Conservation (phyloP, 2,888 invertebrate genomes). For the Ophioninae sp. region DNA sequence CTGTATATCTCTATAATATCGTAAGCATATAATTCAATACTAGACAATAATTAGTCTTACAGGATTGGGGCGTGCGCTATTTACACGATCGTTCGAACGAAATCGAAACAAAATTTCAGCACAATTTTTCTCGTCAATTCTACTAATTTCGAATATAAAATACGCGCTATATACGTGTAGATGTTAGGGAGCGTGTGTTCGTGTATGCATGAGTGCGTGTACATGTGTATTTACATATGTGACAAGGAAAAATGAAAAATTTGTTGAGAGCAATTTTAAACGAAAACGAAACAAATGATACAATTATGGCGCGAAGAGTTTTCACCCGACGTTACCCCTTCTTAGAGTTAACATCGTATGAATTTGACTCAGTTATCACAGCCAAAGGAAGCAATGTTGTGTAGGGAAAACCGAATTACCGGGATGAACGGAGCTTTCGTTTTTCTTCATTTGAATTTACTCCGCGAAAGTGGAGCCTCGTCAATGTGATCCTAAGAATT, state of each 20-base stretch:
- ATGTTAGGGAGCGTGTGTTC: not conserved
- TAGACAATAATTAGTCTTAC: conserved; percentile 58
- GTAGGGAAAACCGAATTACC: conserved; percentile 59
- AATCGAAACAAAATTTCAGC: conserved; percentile 42
- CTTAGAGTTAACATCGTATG: conserved; percentile 80
- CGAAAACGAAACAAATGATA: conserved; percentile 56
- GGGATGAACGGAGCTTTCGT: conserved; percentile 15
- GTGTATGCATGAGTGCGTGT: not conserved
- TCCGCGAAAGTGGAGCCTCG: conserved; percentile 49
- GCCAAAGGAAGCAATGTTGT: conserved; percentile 80
- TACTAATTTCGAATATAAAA: conserved; percentile 52
- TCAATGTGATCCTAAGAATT: conserved; percentile 26
- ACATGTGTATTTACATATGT: conserved; percentile 34
- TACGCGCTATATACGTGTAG: conserved; percentile 39
- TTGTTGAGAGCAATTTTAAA: conserved; percentile 48
- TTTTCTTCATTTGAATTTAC: conserved; percentile 23
- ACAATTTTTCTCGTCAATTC: conserved; percentile 45
- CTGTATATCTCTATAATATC: conserved; percentile 65
- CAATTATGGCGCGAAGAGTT: conserved; percentile 78
- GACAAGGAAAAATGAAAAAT: conserved; percentile 41
- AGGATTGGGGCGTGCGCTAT: conserved; percentile 56
- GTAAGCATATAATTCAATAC: conserved; percentile 52
- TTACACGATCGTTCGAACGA: conserved; percentile 53
- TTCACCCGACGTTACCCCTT: conserved; percentile 79
- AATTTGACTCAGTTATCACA: conserved; percentile 78